Base-by-base conservation (phyloP, 2,888 invertebrate species). In the Sipha maydis region DNA sequence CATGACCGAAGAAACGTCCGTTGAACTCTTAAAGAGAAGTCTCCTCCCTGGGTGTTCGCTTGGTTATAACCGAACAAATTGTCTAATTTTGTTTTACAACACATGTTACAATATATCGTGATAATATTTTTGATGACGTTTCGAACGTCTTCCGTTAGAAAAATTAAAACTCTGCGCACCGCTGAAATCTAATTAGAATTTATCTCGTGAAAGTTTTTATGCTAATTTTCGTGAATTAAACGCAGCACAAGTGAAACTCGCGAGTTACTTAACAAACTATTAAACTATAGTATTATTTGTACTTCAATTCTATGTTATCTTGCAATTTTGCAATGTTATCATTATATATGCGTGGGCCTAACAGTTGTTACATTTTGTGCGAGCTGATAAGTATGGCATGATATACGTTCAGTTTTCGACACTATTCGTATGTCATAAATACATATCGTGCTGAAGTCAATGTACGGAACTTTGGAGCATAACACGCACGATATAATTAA, bases 171-270 rank as follows among this genome's bases (percentile, higher is more conserved):
- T 38, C 19, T 48, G 11, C 21, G 31, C 34, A 34, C 19, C 21
- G 34, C 38, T 19, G 11, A 14, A 48, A 1, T 14, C 48, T 19
- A 61, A 34, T 78, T 34, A n/a, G 9, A 61, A 56, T 61, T 61
- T 14, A 25, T 78, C 19, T 54, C 19, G 54, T 31, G 1, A 77
- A 78, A 79, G 56, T 79, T 61, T 79, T 31, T 21, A 75, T 75
- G 73, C 41, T 75, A 25, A 75, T 41, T 75, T 17, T 75, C 21
- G 25, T 25, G 41, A 75, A 41, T 75, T 41, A 21, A 75, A 25
- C 25, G 25, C 21, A 8, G 75, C 75, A 75, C n/a, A 75, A 75
- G 41, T 75, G 73, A 73, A 73, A 73, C 73, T 73, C 21, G 34
- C 19, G 34, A 34, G 31, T 78, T 78, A 56, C 54, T 78, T 34